Evolutionary conservation across 2,113 vertebrate species (phyloP).

Genomic region (Pseudorectes ferrugineus): DNA sequence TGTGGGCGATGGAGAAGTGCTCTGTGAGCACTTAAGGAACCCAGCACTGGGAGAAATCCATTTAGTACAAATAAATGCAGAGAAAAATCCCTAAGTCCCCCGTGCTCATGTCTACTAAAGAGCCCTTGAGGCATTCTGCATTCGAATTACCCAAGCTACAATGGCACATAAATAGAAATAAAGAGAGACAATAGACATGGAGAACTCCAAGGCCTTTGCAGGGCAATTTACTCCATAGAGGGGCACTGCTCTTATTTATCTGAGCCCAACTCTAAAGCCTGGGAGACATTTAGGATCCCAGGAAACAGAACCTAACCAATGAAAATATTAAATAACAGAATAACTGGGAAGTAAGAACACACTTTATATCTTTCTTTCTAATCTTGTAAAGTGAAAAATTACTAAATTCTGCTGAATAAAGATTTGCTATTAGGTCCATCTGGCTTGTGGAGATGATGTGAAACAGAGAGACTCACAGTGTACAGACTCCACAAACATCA

Average conservation of each 20-base stretch:
- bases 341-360: not conserved
- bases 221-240: not conserved
- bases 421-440: not conserved
- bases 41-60: not conserved
- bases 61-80: not conserved
- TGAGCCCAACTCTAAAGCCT: not conserved
- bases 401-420: not conserved
- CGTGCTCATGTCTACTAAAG: not conserved
- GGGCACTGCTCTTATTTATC: not conserved
- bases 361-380: not conserved
- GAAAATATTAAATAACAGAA: not conserved
- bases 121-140: not conserved
- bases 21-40: not conserved
- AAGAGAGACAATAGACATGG: not conserved
- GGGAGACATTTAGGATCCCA: not conserved
- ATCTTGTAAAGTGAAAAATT: not conserved
- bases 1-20: not conserved
- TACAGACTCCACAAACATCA: not conserved
- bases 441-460: not conserved
- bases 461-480: not conserved
- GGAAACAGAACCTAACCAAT: not conserved
- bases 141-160: not conserved
- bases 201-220: not conserved
- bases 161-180: not conserved
- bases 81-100: not conserved